phyloP scores from a whole-genome alignment of 1,140 invertebrate genomes.

The Ganaspis sp. region DNA sequence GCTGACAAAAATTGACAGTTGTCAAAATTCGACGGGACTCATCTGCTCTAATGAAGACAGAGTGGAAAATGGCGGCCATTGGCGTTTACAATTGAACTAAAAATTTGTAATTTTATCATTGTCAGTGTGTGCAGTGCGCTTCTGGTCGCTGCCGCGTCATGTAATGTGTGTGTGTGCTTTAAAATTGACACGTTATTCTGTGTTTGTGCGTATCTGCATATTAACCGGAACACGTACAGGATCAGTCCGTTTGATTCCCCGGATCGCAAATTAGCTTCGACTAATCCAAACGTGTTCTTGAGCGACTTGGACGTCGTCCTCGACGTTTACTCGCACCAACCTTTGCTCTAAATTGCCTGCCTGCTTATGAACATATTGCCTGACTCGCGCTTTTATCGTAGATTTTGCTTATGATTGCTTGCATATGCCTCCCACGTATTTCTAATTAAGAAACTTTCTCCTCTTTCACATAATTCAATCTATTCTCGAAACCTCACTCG shows the following conservation, averaged over 20 bases:
- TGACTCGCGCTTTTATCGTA: background rate
- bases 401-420: slow-evolving; percentile 13
- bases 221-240: background rate
- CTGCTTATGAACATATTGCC: slow-evolving; percentile 28
- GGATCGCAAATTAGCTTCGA: background rate
- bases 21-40: slow-evolving; percentile 7
- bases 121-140: slow-evolving; percentile 75
- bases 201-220: slow-evolving; percentile 11
- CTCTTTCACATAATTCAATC: background rate
- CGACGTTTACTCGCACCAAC: background rate
- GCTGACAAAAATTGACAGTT: background rate
- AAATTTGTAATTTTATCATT: slow-evolving; percentile 64
- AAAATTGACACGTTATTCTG: background rate
- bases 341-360: slow-evolving; percentile 21
- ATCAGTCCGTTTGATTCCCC: background rate
- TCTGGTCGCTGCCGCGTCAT: slow-evolving; percentile 63
- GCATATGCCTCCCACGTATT: slow-evolving; percentile 25
- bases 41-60: slow-evolving; percentile 1
- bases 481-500: background rate
- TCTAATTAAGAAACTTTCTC: slow-evolving; percentile 5
- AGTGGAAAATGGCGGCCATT: slow-evolving; percentile 49
- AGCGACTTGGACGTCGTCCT: background rate
- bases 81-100: slow-evolving; percentile 21
- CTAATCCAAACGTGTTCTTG: slow-evolving; percentile 22
- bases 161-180: slow-evolving; percentile 50